Conservation (phyloP, 2,888 invertebrate species). For the Idaea aversata region DNA sequence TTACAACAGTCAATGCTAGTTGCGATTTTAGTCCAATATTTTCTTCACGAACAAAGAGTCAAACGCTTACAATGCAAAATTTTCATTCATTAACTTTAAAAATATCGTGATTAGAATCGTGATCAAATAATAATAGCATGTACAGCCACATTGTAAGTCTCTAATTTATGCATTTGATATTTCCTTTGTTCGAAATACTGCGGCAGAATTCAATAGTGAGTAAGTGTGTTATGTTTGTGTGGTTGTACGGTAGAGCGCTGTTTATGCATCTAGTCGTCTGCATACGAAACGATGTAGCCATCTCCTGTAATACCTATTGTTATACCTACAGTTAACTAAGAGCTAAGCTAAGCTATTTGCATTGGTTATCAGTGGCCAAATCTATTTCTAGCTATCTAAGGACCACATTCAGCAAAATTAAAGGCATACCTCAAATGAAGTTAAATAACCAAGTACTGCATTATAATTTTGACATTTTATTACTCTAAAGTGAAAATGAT, state of each 20-base stretch:
- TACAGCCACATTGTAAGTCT: slow-evolving; percentile 17
- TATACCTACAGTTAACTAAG: not conserved
- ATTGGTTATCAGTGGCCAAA: no score
- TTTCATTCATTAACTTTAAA: not conserved
- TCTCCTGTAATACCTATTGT: not conserved
- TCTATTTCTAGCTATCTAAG: no score
- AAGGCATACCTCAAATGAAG: no score
- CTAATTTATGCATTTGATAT: slow-evolving; percentile 21
- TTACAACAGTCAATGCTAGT: no score
- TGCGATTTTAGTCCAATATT: no score
- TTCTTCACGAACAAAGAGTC: no score
- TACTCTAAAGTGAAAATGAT: no score
- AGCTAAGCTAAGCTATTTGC: no score
- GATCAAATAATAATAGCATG: slow-evolving; percentile 18
- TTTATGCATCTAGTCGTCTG: slow-evolving; percentile 47
- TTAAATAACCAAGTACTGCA: no score
- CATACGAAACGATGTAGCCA: slow-evolving; percentile 39
- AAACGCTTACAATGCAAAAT: no score
- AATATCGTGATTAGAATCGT: not conserved
- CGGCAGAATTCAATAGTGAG: slow-evolving; percentile 23
- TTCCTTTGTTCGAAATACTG: slow-evolving; percentile 24
- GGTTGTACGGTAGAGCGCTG: slow-evolving; percentile 28
- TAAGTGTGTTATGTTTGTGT: slow-evolving; percentile 23
- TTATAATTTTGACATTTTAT: no score
- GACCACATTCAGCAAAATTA: no score